phyloP scores from a whole-genome alignment of 2,113 vertebrate genomes.

The Galbula dea region DNA sequence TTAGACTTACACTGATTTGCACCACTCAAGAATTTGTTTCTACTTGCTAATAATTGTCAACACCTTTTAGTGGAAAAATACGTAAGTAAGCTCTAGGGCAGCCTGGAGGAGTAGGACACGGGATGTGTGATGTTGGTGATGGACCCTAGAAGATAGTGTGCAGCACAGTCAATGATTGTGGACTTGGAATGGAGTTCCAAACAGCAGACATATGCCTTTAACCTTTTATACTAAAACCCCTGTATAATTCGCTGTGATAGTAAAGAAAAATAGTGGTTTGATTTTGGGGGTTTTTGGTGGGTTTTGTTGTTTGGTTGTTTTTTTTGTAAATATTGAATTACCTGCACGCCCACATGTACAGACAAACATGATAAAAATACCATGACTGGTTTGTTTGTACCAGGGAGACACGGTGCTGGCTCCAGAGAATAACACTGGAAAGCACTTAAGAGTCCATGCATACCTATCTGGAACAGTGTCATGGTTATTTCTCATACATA shows the following conservation, averaged over 20 bases:
- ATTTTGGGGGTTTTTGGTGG: background rate
- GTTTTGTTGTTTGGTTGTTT: background rate
- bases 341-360: background rate
- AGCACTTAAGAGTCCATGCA: background rate
- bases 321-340: background rate
- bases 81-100: background rate
- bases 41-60: background rate
- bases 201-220: background rate
- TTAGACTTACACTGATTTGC: background rate
- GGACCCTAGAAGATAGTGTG: rapidly evolving
- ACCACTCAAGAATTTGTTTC: background rate
- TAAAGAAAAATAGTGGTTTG: background rate
- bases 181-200: background rate
- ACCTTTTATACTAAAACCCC: background rate
- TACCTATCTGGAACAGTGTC: background rate
- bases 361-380: background rate
- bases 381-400: background rate
- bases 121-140: rapidly evolving
- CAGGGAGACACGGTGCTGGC: background rate
- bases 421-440: background rate
- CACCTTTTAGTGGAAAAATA: background rate
- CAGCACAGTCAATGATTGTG: background rate
- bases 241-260: background rate
- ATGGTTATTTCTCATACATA: background rate
- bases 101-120: background rate